These are phyloP conservation scores for Macropis europaea DNA, from an alignment of 2,888 invertebrate species.

Conservation along the genomic window DNA sequence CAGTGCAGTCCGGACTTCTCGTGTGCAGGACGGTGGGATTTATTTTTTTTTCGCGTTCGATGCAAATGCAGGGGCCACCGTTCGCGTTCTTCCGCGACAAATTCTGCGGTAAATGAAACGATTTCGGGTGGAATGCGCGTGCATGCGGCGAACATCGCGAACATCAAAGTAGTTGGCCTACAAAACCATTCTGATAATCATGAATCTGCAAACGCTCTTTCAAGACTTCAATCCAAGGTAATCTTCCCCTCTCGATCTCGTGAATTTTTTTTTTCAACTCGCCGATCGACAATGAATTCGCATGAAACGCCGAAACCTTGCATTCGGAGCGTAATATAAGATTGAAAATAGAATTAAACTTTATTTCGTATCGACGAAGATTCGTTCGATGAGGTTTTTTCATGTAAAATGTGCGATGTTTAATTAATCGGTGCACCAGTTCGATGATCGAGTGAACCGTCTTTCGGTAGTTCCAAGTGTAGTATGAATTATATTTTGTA, in stretches of 20 bases:
- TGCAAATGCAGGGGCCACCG: slow-evolving; percentile 47
- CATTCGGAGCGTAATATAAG: background rate
- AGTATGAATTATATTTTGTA: background rate
- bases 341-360: background rate
- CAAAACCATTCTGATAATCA: slow-evolving; percentile 76
- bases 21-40: slow-evolving; percentile 38
- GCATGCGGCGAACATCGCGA: slow-evolving; percentile 36
- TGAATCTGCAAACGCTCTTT: slow-evolving; percentile 94
- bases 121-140: slow-evolving; percentile 46
- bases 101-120: slow-evolving; percentile 52
- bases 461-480: slow-evolving; percentile 1
- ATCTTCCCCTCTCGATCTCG: slow-evolving; percentile 32
- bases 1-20: slow-evolving; percentile 60
- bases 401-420: background rate
- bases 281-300: background rate
- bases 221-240: slow-evolving; percentile 96
- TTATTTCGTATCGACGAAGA: background rate
- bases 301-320: background rate
- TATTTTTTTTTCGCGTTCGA: slow-evolving; percentile 47
- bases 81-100: slow-evolving; percentile 38
- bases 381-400: background rate
- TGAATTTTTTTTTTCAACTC: background rate
- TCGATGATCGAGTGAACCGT: background rate
- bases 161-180: slow-evolving; percentile 65
- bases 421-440: background rate